phyloP scores from a whole-genome alignment of 2,888 invertebrate genomes.

The Sicus ferrugineus region DNA sequence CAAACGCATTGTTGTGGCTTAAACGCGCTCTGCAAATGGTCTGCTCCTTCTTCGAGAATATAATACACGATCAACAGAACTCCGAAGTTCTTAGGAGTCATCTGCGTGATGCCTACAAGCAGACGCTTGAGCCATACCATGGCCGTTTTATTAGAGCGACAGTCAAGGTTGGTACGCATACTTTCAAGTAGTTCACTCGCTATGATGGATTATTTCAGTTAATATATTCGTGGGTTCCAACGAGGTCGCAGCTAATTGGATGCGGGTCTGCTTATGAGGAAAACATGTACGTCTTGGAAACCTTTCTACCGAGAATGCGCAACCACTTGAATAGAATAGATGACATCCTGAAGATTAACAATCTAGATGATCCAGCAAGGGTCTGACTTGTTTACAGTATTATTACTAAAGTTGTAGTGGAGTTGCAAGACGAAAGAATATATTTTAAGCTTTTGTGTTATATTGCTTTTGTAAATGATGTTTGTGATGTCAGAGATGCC shows the following conservation, averaged over 20 bases:
- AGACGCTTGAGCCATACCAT: conserved; percentile 76
- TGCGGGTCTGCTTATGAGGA: conserved; percentile 62
- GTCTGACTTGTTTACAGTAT: conserved; percentile 40
- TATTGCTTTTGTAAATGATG: no score
- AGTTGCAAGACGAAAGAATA: no score
- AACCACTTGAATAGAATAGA: conserved; percentile 70
- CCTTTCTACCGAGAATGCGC: conserved; percentile 68
- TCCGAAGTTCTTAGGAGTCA: conserved; percentile 70
- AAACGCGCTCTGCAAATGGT: conserved; percentile 67
- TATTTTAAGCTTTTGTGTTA: no score
- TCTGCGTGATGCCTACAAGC: conserved; percentile 74
- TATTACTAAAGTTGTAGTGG: not conserved
- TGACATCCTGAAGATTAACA: conserved; percentile 68
- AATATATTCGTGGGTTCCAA: conserved; percentile 72
- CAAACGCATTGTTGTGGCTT: conserved; percentile 77
- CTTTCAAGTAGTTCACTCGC: not conserved
- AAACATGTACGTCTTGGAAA: conserved; percentile 63
- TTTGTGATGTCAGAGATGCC: not conserved
- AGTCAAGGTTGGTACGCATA: conserved; percentile 68
- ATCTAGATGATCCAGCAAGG: conserved; percentile 66
- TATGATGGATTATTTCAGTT: conserved; percentile 64
- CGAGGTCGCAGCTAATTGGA: conserved; percentile 68
- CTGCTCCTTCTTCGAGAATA: conserved; percentile 61
- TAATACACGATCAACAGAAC: conserved; percentile 54
- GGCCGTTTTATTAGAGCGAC: conserved; percentile 79